Evolutionary conservation across 1,140 invertebrate genomes (phyloP).

Genomic region (Leptopilina boulardi): DNA sequence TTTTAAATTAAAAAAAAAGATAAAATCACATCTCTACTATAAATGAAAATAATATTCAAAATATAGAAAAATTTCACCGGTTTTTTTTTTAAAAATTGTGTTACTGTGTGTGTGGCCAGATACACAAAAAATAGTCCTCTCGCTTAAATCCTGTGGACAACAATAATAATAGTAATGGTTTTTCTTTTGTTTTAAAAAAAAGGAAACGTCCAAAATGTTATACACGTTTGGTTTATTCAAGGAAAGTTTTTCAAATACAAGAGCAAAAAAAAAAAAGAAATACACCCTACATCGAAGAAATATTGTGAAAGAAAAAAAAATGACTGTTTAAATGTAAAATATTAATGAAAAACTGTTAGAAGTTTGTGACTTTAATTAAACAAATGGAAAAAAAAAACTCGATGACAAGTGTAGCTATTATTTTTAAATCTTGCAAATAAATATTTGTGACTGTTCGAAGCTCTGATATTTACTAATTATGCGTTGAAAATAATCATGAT

Average conservation of each 20-base stretch:
- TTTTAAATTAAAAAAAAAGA: neutral
- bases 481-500: neutral
- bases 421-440: neutral
- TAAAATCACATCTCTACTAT: neutral
- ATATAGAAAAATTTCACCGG: conserved; percentile 19
- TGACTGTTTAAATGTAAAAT: conserved; percentile 28
- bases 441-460: neutral
- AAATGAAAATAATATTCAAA: neutral
- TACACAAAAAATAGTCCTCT: conserved; percentile 30
- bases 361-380: neutral
- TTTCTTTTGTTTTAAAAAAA: conserved; percentile 45
- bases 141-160: conserved; percentile 40
- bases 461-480: neutral
- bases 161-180: conserved; percentile 44
- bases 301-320: neutral
- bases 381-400: neutral
- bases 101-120: conserved; percentile 67
- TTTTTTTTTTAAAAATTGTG: conserved; percentile 57
- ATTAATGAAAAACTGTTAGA: conserved; percentile 11
- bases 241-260: conserved; percentile 68
- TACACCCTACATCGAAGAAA: conserved; percentile 61
- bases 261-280: conserved; percentile 60
- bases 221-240: conserved; percentile 67
- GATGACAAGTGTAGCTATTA: neutral
- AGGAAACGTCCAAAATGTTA: conserved; percentile 39